Base-by-base conservation (phyloP, 2,113 vertebrate species). In the Brachypodius melanocephalos region DNA sequence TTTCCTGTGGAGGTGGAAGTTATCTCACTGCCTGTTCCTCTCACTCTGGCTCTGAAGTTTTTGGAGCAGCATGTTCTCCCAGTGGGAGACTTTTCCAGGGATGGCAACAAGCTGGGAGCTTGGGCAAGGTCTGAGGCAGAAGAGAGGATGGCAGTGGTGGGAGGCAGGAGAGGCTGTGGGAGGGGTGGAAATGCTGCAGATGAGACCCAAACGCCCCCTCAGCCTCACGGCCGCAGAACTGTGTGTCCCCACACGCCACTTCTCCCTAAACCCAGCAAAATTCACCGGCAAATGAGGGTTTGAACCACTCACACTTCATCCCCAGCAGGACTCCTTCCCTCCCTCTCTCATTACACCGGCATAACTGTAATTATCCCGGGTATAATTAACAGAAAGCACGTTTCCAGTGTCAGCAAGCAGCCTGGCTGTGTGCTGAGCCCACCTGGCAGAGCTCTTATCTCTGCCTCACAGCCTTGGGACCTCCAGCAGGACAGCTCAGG, bases 341-440 rank as follows among this genome's bases (percentile, higher is more conserved):
- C 91, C 91, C 63, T 83, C 82, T 61, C 67, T 68, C 91, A 43
- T 79, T 78, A 68, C 21, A 36, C 10, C 0, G 1, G 74, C 59
- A 42, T 25, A 85, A 75, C 52, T 82, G 66, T 85, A 93, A 95
- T 95, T 89, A 94, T 81, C 69, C n/a, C 62, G 12, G 74, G 88
- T 78, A 19, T 91, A 96, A 96, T 94, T 96, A 96, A 79, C 88
- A 89, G n/a, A 72, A 85, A 88, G 66, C 40, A 11, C 28, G 6
- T 73, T 91, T 36, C 78, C 48, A 59, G n/a, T 20, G 69, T 61
- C 91, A 93, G 96, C 73, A 29, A 76, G 86, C 55, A 84, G 80
- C 36, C 63, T 26, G 96, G 86, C 79, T 5, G 67, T 80, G 63
- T 66, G 76, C 91, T 45, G 83, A 86, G 38, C 71, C 62, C 1